Evolutionary conservation across 2,113 vertebrate species (phyloP), one percentile per base, ranked within the genome.

Genomic region (Dryoscopus gambensis): DNA sequence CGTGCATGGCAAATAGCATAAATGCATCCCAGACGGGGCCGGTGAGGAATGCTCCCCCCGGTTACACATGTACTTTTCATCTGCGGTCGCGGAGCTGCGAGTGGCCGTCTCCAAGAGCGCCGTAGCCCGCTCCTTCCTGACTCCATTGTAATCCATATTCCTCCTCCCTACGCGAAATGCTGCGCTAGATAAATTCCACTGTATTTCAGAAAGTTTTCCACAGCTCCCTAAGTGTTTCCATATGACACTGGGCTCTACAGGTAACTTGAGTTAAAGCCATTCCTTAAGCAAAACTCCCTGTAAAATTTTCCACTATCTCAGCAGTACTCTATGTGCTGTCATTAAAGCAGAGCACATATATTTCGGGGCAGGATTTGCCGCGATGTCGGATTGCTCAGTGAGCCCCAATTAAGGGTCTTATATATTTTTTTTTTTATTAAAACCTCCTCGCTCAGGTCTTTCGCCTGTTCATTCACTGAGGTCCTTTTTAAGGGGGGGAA

Each of bases 131-230:
- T 95, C 91, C 73, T 96, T 93, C 93, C 93, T 87, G 94, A 77
- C 91, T 96, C 94, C 93, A 94, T 87, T 96, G 91, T 95, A 97
- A 96, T 94, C 96, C 92, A 90, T 96, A 95, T 96, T 96, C 91
- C 93, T 96, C 91, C 95, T 96, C 96, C 90, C 96, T 56, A 62
- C 28, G 85, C 65, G 90, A 94, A 98, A 94, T 49, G 73, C 86
- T 97, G 92, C 16, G 77, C 95, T 97, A 94, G 94, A 84, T 98
- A 95, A 97, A 96, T 95, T 98, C 96, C 94, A 95, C 94, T 94
- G 89, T 95, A 96, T 98, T 98, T 98, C 97, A 98, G 97, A 98
- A 97, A 97, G 95, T 98, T 98, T 98, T 98, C 98, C 97, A 98
- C 97, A 98, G 96, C 94, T 97, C 96, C 89, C 93, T 98, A 98